A percentile compares a stretch with the other conserved stretches of the same genome.
Evolutionary conservation across 2,888 invertebrate genomes (phyloP).

Genomic region (Bimastos eiseni): DNA sequence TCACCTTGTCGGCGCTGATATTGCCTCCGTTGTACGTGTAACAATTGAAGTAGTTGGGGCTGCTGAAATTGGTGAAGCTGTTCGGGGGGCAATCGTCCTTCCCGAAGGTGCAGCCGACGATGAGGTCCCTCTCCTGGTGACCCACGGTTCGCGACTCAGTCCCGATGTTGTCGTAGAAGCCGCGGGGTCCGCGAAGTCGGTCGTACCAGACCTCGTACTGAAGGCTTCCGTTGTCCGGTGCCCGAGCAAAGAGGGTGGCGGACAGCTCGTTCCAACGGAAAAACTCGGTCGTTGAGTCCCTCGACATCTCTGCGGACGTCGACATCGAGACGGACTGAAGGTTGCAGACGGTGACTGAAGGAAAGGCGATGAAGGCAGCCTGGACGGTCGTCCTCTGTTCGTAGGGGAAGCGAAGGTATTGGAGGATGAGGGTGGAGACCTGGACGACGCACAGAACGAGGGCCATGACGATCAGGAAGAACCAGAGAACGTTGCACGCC

Average conservation of each 20-base stretch:
- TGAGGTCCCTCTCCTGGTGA: conserved; percentile 51
- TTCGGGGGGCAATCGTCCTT: conserved; percentile 46
- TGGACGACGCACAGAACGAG: conserved; percentile 29
- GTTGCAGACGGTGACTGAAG: conserved; percentile 56
- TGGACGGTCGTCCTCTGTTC: conserved; percentile 33
- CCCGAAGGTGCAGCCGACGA: conserved; percentile 54
- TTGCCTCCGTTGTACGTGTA: conserved; percentile 56
- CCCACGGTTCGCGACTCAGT: conserved; percentile 50
- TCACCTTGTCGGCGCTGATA: conserved; percentile 43
- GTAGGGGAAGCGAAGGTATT: conserved; percentile 34
- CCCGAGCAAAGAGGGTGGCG: background rate
- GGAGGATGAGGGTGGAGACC: conserved; percentile 30
- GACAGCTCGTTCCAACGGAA: conserved; percentile 32
- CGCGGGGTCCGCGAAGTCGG: conserved; percentile 35
- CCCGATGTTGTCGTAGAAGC: conserved; percentile 55
- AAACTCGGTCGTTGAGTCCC: conserved; percentile 28
- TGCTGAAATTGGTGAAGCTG: conserved; percentile 53
- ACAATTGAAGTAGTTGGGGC: conserved; percentile 57
- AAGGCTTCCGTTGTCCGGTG: background rate
- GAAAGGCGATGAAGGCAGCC: conserved; percentile 52
- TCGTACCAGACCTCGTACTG: conserved; percentile 27
- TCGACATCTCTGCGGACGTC: conserved; percentile 46
- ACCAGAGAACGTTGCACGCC: conserved; percentile 28
- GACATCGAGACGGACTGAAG: conserved; percentile 53
- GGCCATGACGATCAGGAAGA: conserved; percentile 32